Percentiles rank a stretch among this genome's conserved stretches.
These are phyloP conservation scores for Cybosia mesomella DNA, from an alignment of 2,888 invertebrate genomes.

Conservation along the genomic window DNA sequence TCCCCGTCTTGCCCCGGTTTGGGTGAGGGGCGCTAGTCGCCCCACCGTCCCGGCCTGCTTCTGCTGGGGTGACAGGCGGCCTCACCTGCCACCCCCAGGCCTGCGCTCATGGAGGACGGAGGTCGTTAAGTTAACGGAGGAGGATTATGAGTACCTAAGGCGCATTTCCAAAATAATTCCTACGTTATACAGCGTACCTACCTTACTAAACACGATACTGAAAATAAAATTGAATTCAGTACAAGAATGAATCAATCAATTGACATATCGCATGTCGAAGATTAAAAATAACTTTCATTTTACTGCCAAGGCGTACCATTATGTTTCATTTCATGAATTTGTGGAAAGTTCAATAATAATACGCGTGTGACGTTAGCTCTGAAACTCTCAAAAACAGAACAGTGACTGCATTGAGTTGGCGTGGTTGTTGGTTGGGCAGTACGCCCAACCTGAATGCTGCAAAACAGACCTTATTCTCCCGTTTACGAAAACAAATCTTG, in stretches of 20 bases:
- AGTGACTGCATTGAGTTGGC: not conserved
- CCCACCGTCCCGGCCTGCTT: too few relatives aligned
- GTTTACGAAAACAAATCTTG: too few relatives aligned
- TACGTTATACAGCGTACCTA: conserved; percentile 7
- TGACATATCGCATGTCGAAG: conserved; percentile 12
- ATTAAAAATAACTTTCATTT: conserved; percentile 18
- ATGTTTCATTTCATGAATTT: conserved; percentile 3
- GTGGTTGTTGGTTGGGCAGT: not conserved
- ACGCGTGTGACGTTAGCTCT: not conserved
- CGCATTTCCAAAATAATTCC: not conserved
- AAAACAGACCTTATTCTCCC: too few relatives aligned
- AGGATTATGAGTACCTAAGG: too few relatives aligned
- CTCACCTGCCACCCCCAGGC: too few relatives aligned
- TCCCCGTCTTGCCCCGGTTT: too few relatives aligned
- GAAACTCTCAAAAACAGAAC: not conserved
- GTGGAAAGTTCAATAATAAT: conserved; percentile 1
- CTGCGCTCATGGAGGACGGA: too few relatives aligned
- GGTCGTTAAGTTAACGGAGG: too few relatives aligned
- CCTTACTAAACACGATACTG: conserved; percentile 11
- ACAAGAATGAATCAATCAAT: conserved; percentile 19
- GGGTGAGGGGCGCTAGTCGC: too few relatives aligned
- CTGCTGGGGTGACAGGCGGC: too few relatives aligned
- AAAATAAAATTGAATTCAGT: conserved; percentile 8
- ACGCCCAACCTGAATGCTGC: too few relatives aligned
- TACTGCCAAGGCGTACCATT: conserved; percentile 3